A percentile compares a stretch with the other conserved stretches of the same genome.
Conservation (phyloP, 2,888 invertebrate species). For the Lamproptera curius region DNA sequence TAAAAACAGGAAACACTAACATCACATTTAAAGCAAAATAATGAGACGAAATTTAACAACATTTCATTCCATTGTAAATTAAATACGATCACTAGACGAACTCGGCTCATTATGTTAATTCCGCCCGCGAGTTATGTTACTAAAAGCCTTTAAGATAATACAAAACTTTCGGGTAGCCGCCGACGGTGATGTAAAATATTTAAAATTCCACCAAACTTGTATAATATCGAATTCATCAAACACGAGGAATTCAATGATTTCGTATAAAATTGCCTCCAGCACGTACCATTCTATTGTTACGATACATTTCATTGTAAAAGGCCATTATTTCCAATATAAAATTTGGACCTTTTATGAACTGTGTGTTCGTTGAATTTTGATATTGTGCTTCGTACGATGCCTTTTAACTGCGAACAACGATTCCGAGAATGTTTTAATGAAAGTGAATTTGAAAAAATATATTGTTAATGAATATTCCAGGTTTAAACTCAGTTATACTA, state of each 20-base stretch:
- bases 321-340: too few relatives aligned
- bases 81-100: not conserved
- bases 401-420: too few relatives aligned
- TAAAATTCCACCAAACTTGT: not conserved
- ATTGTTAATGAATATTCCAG: too few relatives aligned
- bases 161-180: not conserved
- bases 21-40: too few relatives aligned
- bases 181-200: not conserved
- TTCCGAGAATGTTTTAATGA: too few relatives aligned
- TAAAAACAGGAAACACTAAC: too few relatives aligned
- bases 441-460: too few relatives aligned
- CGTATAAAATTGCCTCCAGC: not conserved
- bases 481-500: too few relatives aligned
- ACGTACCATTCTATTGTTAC: not conserved
- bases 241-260: not conserved
- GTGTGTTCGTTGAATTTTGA: too few relatives aligned
- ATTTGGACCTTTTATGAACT: too few relatives aligned
- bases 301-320: not conserved
- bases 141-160: constrained; percentile 2
- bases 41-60: not conserved
- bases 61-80: not conserved
- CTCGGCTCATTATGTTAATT: constrained; percentile 4
- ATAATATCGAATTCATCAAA: not conserved
- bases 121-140: constrained; percentile 1
- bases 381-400: too few relatives aligned